phyloP scores from a whole-genome alignment of 2,113 vertebrate species.

The Rissa tridactyla region DNA sequence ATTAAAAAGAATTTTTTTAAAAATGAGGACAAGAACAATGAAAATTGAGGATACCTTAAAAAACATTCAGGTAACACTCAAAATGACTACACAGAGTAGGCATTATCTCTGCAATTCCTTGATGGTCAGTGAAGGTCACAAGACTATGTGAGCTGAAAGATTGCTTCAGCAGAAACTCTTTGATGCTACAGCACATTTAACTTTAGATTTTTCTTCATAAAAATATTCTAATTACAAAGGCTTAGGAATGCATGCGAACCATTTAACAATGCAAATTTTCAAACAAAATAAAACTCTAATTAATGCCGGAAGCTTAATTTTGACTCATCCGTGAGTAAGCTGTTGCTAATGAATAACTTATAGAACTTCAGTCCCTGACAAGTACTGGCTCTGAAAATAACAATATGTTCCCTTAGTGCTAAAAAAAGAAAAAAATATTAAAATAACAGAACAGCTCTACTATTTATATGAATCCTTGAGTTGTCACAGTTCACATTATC shows the following conservation, averaged over 20 bases:
- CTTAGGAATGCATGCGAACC: neutral
- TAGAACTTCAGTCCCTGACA: neutral
- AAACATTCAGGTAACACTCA: neutral
- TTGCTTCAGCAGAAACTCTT: neutral
- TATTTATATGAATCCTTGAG: neutral
- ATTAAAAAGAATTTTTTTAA: neutral
- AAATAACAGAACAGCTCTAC: neutral
- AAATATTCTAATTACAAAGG: neutral
- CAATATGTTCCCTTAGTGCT: neutral
- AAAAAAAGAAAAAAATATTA: neutral
- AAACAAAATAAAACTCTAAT: constrained; percentile 4
- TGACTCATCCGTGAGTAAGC: neutral
- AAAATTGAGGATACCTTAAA: neutral
- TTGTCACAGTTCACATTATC: neutral
- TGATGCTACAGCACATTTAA: neutral
- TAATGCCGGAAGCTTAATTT: neutral
- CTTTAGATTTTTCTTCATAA: neutral
- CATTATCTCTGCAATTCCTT: neutral
- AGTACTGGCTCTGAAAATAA: neutral
- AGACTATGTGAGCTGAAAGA: neutral
- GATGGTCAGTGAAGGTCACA: neutral
- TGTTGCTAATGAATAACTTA: neutral
- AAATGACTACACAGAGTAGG: neutral
- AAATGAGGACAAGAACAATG: neutral
- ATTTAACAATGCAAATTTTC: constrained; percentile 9